Conservation (phyloP, 1,140 invertebrate species). For the Drosophila guanche region DNA sequence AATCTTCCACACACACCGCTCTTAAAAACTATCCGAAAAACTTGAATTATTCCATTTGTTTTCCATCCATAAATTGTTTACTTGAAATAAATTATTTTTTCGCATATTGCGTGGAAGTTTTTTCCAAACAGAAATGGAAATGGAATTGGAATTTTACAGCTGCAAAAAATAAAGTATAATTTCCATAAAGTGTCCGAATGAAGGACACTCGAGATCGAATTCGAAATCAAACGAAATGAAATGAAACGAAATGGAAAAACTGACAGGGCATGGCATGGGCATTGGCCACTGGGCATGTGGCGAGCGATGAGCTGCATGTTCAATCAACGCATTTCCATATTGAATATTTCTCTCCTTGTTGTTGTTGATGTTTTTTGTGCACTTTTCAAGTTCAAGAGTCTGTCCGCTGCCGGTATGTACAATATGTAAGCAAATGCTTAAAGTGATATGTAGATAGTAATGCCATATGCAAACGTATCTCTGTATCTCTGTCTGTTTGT, state of each 20-base stretch:
- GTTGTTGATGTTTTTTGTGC: background rate
- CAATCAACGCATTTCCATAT: constrained; percentile 29
- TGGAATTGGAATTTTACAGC: background rate
- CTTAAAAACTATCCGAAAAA: too few relatives aligned
- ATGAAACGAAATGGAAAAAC: background rate
- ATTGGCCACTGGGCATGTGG: too few relatives aligned
- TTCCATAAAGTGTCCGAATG: background rate
- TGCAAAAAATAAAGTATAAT: background rate
- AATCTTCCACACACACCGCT: too few relatives aligned
- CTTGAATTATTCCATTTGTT: background rate
- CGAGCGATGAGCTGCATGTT: constrained; percentile 3
- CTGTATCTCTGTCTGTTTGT: constrained; percentile 18
- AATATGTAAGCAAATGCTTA: constrained; percentile 39
- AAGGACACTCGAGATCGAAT: constrained; percentile 11
- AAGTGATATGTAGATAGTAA: constrained; percentile 41
- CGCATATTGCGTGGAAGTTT: background rate
- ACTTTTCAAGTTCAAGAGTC: constrained; percentile 46
- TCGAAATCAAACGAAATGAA: constrained; percentile 12
- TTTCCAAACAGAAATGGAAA: background rate
- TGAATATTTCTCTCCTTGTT: background rate
- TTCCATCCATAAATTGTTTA: background rate
- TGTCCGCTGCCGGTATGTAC: constrained; percentile 8
- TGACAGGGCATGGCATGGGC: too few relatives aligned
- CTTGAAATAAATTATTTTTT: background rate
- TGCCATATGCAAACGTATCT: constrained; percentile 24